Base-by-base conservation (phyloP, 1,140 invertebrate species). In the Chrysomallon squamiferum region DNA sequence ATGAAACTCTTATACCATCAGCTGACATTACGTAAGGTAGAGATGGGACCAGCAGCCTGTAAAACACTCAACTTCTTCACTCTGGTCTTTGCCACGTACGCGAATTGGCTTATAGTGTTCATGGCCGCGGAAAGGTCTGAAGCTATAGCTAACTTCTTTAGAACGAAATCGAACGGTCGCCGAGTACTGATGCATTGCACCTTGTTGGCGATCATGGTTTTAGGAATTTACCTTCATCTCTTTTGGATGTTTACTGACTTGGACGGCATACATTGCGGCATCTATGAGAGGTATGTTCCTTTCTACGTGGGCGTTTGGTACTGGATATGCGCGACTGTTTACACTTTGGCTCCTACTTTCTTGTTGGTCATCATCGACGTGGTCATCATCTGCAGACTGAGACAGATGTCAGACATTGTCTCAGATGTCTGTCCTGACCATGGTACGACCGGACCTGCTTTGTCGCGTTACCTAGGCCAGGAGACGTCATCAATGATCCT, bases 191-290 rank as follows among this genome's bases (percentile, higher is more conserved):
- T 54, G n/a, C 22, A 30, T 7, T 27, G 15, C 22, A 54, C 25
- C 29, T 18, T 54, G 22, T 22, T 54, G 7, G 50, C 18, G 5
- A 27, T 54, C 13, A 30, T 27, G 15, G 29, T 54, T 18, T 18
- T 30, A 3, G 50, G 18, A 20, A 54, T 54, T 18, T 54, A 54
- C 29, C 29, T 30, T 22, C 50, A 54, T 11, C 22, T 30, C 50
- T 54, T 54, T 9, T 54, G 50, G 50, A 54, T 30, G 15, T 27
- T 30, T 27, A 25, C 29, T 4, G 22, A 25, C 50, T 13, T 27
- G 6, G 50, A 54, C 50, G 50, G 50, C 50, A 54, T 54, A 0
- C 50, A 54, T 15, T 54, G 50, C 29, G 50, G 50, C n/a, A 54
- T 54, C 18, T 25, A 25, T 15, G n/a, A 54, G 29, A 30, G 29